Base-by-base conservation (phyloP, 2,797 vertebrate genomes). In the Acrocephalus scirpaceus region DNA sequence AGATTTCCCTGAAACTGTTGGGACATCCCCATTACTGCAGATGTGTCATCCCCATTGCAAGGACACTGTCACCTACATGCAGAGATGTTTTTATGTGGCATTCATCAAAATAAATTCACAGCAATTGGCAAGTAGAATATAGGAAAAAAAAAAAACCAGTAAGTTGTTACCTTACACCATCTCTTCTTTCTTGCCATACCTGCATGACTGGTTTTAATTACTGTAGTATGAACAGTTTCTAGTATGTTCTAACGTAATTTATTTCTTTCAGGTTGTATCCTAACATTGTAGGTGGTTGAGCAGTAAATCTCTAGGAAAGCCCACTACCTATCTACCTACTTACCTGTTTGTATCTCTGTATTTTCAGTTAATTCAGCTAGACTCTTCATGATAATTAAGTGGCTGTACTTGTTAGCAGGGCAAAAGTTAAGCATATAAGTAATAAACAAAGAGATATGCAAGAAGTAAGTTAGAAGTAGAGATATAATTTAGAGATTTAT, bases 391-490 rank as follows among this genome's bases (percentile, higher is more conserved):
- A 18, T 76, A 66, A 34, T 62, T 73, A 67, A 87, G 32, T 42
- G 61, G 9, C 15, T 56, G 12, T 51, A 60, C 38, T 84, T 77
- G 56, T 71, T 87, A 54, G 19, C 34, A 74, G 44, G 51, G 82
- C 72, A 81, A 32, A 93, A 89, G 58, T 94, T 95, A 93, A 87
- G 34, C 71, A 61, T 45, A 26, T 54, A 56, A 81, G 40, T 83
- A 86, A 60, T 90, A 86, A 90, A 87, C 74, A 79, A 79, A 90
- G 71, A 73, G 23, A 29, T 48, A 64, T 19, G 34, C 64, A 85
- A 79, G 73, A 69, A 88, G 30, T 32, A 89, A 91, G 36, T 54
- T 47, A 50, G 62, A 45, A 86, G 13, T 57, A 51, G 67, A 67
- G 47, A 13, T 53, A 12, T 60, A 77, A 66, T 83, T 81, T 90